Evolutionary conservation across 2,113 vertebrate species (phyloP).

Genomic region (Protobothrops mucrosquamatus): DNA sequence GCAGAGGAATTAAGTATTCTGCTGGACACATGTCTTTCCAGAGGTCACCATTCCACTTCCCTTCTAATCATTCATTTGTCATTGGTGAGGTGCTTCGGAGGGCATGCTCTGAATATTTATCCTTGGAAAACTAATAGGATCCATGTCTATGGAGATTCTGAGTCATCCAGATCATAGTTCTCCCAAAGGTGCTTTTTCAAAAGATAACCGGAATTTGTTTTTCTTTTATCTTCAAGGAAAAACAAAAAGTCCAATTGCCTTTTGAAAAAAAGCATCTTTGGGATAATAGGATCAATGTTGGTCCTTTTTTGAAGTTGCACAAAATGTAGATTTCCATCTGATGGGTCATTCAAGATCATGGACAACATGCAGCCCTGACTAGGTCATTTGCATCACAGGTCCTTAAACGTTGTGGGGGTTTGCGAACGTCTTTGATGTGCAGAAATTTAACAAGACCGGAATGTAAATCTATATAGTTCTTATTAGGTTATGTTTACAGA

Average conservation of each 20-base stretch:
- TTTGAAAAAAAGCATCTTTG: background rate
- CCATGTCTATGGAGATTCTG: background rate
- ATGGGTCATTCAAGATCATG: background rate
- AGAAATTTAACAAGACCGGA: conserved; percentile 77
- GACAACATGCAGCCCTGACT: background rate
- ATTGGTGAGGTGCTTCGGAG: background rate
- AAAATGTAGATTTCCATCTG: background rate
- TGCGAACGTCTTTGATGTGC: background rate
- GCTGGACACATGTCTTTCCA: background rate
- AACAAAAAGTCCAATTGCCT: background rate
- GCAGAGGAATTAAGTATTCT: background rate
- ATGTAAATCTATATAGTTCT: conserved; percentile 96
- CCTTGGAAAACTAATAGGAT: background rate
- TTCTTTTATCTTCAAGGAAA: background rate
- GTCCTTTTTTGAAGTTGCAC: background rate
- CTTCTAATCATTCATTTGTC: background rate
- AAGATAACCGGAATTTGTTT: background rate
- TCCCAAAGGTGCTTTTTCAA: background rate
- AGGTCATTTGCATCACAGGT: background rate
- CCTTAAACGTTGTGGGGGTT: conserved; percentile 27
- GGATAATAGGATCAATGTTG: background rate
- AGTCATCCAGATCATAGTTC: background rate
- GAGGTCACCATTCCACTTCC: background rate
- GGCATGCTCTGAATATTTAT: background rate
- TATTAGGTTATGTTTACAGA: conserved; percentile 99